These are phyloP conservation scores for Caenorhabditis sinica DNA, from an alignment of 2,888 invertebrate species.

Conservation along the genomic window DNA sequence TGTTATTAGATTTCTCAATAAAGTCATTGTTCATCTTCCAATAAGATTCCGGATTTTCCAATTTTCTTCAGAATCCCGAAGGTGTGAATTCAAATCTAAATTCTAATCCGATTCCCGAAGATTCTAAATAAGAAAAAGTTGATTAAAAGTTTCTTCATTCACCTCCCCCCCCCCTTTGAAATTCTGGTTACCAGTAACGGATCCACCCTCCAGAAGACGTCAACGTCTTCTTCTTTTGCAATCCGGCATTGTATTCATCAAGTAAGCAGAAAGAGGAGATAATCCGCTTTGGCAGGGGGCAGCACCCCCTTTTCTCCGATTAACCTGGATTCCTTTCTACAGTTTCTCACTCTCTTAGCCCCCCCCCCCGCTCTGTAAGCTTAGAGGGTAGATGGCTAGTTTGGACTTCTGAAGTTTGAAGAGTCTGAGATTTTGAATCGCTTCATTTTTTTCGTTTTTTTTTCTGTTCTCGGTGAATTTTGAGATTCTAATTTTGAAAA, in stretches of 20 bases:
- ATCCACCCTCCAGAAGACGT: neutral
- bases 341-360: too few relatives aligned
- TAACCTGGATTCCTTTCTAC: slow-evolving; percentile 54
- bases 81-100: too few relatives aligned
- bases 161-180: too few relatives aligned
- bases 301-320: slow-evolving; percentile 34
- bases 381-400: slow-evolving; percentile 3
- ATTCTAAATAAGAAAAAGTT: slow-evolving; percentile 18
- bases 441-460: neutral
- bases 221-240: neutral
- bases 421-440: neutral
- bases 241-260: slow-evolving; percentile 23
- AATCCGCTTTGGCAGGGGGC: slow-evolving; percentile 54
- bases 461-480: too few relatives aligned
- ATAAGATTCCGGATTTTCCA: neutral
- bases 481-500: neutral
- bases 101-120: neutral
- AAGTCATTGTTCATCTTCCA: neutral
- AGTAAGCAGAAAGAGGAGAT: slow-evolving; percentile 23
- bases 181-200: slow-evolving; percentile 42
- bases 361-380: too few relatives aligned
- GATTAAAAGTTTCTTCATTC: slow-evolving; percentile 26
- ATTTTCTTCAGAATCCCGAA: too few relatives aligned
- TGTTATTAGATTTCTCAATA: neutral
- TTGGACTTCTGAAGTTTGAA: neutral